Base-by-base conservation (phyloP, 2,888 invertebrate genomes). In the Eulithis prunata region DNA sequence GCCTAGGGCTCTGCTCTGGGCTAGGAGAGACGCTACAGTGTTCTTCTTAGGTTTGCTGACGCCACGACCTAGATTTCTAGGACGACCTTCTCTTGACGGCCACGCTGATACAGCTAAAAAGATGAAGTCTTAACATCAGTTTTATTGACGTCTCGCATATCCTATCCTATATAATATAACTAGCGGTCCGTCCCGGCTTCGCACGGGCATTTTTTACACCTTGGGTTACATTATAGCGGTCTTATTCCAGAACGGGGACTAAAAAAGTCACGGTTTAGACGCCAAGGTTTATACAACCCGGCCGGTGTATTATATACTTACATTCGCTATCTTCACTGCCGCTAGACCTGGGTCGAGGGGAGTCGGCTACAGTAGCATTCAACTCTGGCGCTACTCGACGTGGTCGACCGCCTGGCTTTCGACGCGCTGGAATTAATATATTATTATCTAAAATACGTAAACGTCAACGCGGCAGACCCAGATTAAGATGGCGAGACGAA, bases 31-130 rank as follows among this genome's bases (percentile, higher is more conserved):
- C 0, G 98, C 98, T 1, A 98, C 98, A 0, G 98, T 98, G 85
- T 98, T 98, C 93, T 98, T 98, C 94, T 98, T 98, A 70, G 97
- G 97, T 85, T 97, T 97, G 78, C 97, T 97, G 28, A 97, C 97
- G 0, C 97, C 97, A 6, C 97, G 94, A 32, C 97, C 97, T 36
- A 97, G 93, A 89, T 97, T 97, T 10, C 97, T 94, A 0, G 97
- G 97, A 43, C 97, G 89, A 4, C 97, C 96, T 81, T 97, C 97
- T 70, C 97, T 95, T 49, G 85, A 78, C 2, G 90, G 87, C 91
- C 93, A 93, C 1, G 89, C 87, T 2, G 87, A 77, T 11, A 93
- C 83, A 21, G 90, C 91, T 93, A 7, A n/a, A 52, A 10, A 51
- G 14, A 45, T 21, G 5, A n/a, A 12, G 14, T 32, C 6, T 6